These are phyloP conservation scores for Catharus bicknelli DNA, from an alignment of 2,113 vertebrate species.

Conservation along the genomic window DNA sequence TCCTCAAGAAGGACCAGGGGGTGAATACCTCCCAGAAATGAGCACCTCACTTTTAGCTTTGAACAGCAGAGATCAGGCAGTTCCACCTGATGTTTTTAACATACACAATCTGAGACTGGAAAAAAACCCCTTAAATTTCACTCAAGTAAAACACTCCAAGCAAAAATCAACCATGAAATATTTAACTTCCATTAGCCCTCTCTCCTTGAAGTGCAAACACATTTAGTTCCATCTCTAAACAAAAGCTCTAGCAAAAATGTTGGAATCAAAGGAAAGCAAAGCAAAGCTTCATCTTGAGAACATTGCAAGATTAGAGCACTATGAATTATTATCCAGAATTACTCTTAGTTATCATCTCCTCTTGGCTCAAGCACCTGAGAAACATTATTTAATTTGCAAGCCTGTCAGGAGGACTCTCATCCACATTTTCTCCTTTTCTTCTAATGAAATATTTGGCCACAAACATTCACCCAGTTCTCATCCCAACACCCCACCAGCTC, in stretches of 20 bases:
- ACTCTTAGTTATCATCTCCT: background rate
- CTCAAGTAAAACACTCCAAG: background rate
- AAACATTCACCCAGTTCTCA: background rate
- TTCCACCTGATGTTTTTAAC: background rate
- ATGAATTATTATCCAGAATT: background rate
- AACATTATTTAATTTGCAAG: background rate
- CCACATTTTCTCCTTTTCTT: background rate
- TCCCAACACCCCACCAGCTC: background rate
- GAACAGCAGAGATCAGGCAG: background rate
- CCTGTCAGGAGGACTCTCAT: background rate
- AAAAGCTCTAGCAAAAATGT: background rate
- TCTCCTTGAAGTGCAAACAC: background rate
- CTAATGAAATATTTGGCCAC: conserved; percentile 15
- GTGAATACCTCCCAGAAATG: background rate
- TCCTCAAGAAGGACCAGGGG: background rate
- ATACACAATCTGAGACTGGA: background rate
- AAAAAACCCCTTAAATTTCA: background rate
- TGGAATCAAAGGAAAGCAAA: conserved; percentile 18
- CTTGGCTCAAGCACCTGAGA: conserved; percentile 38
- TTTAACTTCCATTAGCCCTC: background rate
- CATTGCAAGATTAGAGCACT: background rate
- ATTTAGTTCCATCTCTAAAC: background rate
- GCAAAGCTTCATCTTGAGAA: background rate
- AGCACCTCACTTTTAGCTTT: background rate
- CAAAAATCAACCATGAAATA: background rate